Evolutionary conservation across 2,888 invertebrate species (phyloP), one percentile per base, ranked within the genome.

Genomic region (Teleogryllus oceanicus): DNA sequence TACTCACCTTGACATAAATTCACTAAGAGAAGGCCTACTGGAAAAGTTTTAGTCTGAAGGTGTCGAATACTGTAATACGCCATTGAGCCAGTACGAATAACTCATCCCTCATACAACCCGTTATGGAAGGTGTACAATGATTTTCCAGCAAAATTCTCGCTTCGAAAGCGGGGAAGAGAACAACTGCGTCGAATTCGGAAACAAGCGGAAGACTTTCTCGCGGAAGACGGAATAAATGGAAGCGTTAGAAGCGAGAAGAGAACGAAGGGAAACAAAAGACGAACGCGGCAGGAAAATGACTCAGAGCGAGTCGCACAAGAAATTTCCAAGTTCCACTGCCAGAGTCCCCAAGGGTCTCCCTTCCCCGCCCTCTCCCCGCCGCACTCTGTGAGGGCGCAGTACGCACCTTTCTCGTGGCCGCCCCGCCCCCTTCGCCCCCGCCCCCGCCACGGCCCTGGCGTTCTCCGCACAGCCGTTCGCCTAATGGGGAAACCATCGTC

Each of bases 401-500:
- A 62, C 62, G 62, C 62, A 18, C 62, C 37, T 37, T 37, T 37
- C 62, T 18, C 62, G 62, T 3, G 16, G 62, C 62, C n/a, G 16
- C n/a, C 62, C n/a, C 62, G 62, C 62, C n/a, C 62, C n/a, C 62
- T 16, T 5, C 1, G 62, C 16, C n/a, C 10, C 62, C 5, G 1
- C 3, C 62, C 5, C 8, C 16, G 13, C 62, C 62, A 2, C 62
- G 2, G 2, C 62, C 62, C 13, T 62, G n/a, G n/a, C 62, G 13
- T n/a, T 1, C 62, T 18, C 62, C 11, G 13, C 62, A 4, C 62
- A 13, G 62, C 62, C 62, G n/a, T n/a, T 62, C 62, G 62, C 62
- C 62, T 62, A 62, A 62, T 62, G 62, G 62, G n/a, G 62, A 62
- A 62, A 62, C 62, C 62, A 62, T 62, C 62, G 62, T 3, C 62